A percentile compares a stretch with the other conserved stretches of the same genome.
phyloP scores from a whole-genome alignment of 2,113 vertebrate genomes.

The Phoxinus phoxinus region DNA sequence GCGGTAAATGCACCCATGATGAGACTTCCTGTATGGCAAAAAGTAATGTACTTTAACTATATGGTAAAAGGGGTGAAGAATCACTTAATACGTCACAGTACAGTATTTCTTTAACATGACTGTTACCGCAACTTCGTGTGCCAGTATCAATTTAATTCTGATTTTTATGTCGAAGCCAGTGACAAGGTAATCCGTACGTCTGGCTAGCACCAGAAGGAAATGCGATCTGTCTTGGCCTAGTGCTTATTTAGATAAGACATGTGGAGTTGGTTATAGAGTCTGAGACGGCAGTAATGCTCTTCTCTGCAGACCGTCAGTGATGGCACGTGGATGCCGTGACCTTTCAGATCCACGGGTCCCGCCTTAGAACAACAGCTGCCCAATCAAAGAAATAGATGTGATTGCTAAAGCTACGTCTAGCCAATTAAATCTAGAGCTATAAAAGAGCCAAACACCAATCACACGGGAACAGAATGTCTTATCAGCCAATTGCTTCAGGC shows the following conservation, averaged over 20 bases:
- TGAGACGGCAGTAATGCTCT: constrained; percentile 19
- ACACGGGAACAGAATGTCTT: background rate
- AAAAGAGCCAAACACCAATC: constrained; percentile 5
- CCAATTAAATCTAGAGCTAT: background rate
- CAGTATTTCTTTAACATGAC: constrained; percentile 48
- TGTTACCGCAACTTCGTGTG: constrained; percentile 39
- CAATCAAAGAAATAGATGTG: constrained; percentile 34
- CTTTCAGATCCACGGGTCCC: constrained; percentile 36
- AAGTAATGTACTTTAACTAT: background rate
- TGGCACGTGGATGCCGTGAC: constrained; percentile 12
- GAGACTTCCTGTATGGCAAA: constrained; percentile 1
- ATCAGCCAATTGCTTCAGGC: background rate
- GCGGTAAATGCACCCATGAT: constrained; percentile 35
- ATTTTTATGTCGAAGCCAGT: constrained; percentile 51
- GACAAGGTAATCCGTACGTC: constrained; percentile 58
- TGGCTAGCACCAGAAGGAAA: constrained; percentile 53
- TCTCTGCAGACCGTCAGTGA: constrained; percentile 27
- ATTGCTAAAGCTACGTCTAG: background rate
- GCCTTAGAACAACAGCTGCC: background rate
- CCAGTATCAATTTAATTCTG: constrained; percentile 49
- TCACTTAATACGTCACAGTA: constrained; percentile 23
- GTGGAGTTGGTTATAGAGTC: constrained; percentile 54
- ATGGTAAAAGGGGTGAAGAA: constrained; percentile 12
- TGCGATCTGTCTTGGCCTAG: constrained; percentile 45
- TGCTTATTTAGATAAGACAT: constrained; percentile 62